Conservation (phyloP, 2,113 vertebrate genomes). For the Crypturellus undulatus region DNA sequence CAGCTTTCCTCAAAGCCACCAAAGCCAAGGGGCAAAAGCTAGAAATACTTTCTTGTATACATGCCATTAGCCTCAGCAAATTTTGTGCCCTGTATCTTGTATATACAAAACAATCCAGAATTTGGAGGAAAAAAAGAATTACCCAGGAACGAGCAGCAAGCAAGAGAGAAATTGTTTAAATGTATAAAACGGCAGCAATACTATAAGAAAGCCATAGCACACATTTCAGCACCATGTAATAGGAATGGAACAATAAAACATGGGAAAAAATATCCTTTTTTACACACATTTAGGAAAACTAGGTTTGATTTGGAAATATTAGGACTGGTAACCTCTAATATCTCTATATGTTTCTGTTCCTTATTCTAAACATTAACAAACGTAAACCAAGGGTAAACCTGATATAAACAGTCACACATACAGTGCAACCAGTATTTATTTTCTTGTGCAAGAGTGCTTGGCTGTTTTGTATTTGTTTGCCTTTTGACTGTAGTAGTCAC, state of each 20-base stretch:
- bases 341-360: background rate
- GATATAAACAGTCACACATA: background rate
- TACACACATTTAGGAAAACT: background rate
- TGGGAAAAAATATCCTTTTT: background rate
- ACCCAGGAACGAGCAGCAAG: background rate
- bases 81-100: background rate
- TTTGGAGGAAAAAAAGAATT: background rate
- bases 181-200: rapidly evolving
- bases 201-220: background rate
- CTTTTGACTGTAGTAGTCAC: background rate
- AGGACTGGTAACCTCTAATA: background rate
- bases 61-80: background rate
- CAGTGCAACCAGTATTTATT: background rate
- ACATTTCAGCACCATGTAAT: background rate
- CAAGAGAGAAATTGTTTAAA: background rate
- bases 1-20: background rate
- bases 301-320: background rate
- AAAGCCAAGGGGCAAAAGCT: background rate
- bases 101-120: background rate
- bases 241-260: background rate
- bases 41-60: background rate
- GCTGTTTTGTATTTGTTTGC: background rate
- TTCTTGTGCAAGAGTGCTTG: background rate
- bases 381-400: background rate
- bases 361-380: background rate